Conservation (phyloP, 2,113 vertebrate species). For the Astur gentilis region DNA sequence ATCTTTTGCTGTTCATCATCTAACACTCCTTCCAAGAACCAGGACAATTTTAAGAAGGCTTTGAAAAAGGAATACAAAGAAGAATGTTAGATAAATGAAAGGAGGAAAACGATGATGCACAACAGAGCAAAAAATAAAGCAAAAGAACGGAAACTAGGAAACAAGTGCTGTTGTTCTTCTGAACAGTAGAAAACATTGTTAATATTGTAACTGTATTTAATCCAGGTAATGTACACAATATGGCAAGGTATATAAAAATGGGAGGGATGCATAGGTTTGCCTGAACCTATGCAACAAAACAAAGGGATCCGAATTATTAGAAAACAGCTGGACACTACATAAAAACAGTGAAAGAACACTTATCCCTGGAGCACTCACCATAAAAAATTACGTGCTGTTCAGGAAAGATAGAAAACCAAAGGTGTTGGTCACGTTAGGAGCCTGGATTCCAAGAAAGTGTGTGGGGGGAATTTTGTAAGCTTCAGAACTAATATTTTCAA, state of each 20-base stretch:
- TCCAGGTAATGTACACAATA: accelerated
- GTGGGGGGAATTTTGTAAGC: not conserved
- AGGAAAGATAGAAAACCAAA: not conserved
- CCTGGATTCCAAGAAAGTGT: not conserved
- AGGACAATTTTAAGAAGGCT: not conserved
- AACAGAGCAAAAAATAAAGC: not conserved
- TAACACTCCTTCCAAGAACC: not conserved
- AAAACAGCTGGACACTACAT: not conserved
- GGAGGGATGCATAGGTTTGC: not conserved
- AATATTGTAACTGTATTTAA: not conserved
- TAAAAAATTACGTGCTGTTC: not conserved
- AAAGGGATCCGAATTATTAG: not conserved
- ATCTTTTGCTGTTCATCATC: not conserved
- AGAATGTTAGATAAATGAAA: not conserved
- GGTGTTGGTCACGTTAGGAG: not conserved
- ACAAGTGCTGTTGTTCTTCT: not conserved
- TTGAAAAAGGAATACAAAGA: not conserved
- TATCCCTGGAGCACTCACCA: not conserved
- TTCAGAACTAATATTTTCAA: not conserved
- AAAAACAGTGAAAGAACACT: not conserved
- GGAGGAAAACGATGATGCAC: not conserved
- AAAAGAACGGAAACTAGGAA: not conserved
- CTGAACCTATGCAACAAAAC: not conserved
- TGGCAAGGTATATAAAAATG: not conserved
- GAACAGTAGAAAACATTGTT: not conserved